phyloP scores from a whole-genome alignment of 1,140 invertebrate species.

The Hyposmocoma kahamanoa region DNA sequence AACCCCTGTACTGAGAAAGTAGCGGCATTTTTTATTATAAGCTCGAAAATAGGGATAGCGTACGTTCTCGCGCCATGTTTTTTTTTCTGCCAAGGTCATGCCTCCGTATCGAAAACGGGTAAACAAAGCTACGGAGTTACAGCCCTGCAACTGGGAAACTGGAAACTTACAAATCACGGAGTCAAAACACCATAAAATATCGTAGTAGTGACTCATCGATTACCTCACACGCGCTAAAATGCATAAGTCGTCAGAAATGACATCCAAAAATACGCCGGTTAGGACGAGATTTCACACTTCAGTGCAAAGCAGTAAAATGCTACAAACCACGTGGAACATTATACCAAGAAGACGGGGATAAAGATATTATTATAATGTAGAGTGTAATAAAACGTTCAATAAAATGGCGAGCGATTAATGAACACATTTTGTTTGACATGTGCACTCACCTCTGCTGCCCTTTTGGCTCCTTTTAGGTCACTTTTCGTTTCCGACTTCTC shows the following conservation, averaged over 20 bases:
- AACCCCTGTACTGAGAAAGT: slow-evolving; percentile 14
- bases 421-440: slow-evolving; percentile 66
- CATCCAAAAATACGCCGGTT: slow-evolving; percentile 62
- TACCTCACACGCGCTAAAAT: slow-evolving; percentile 45
- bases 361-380: slow-evolving; percentile 21
- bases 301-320: slow-evolving; percentile 3
- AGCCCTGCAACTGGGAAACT: neutral
- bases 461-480: slow-evolving; percentile 89
- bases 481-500: slow-evolving; percentile 86
- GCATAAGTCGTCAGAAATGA: slow-evolving; percentile 36
- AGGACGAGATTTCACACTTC: slow-evolving; percentile 15
- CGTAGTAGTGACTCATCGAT: slow-evolving; percentile 52
- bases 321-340: slow-evolving; percentile 21
- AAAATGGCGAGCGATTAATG: slow-evolving; percentile 72
- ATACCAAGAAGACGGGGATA: slow-evolving; percentile 6
- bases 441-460: slow-evolving; percentile 88
- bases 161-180: neutral
- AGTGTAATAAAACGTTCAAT: slow-evolving; percentile 53
- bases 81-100: slow-evolving; percentile 69
- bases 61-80: slow-evolving; percentile 68
- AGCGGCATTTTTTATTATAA: slow-evolving; percentile 30
- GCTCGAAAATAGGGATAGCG: slow-evolving; percentile 37
- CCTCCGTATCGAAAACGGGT: slow-evolving; percentile 60
- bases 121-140: slow-evolving; percentile 54
- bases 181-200: slow-evolving; percentile 11